A percentile compares a stretch with the other conserved stretches of the same genome.
Evolutionary conservation across 2,113 vertebrate species (phyloP).

Genomic region (rat (Rattus norvegicus)): DNA sequence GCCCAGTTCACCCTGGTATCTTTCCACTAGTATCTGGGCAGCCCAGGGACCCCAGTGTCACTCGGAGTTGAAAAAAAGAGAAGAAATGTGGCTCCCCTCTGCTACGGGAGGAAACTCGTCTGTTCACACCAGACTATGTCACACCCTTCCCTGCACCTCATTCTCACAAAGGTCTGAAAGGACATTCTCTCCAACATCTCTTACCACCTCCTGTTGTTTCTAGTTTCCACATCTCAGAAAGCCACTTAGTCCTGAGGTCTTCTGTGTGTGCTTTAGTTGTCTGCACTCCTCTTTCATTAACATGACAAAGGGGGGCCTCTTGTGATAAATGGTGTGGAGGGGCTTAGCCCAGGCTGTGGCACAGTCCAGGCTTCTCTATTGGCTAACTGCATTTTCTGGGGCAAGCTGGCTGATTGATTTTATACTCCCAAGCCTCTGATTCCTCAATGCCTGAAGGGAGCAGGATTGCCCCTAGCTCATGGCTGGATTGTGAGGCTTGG

Average conservation of each 20-base stretch:
- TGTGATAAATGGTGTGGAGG: not conserved
- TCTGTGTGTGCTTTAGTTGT: not conserved
- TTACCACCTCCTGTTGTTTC: not conserved
- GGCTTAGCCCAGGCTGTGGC: not conserved
- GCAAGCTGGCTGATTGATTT: not conserved
- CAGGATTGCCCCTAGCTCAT: not conserved
- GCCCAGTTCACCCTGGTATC: not conserved
- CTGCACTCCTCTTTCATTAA: not conserved
- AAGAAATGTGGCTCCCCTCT: not conserved
- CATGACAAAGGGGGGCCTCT: not conserved
- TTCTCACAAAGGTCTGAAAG: not conserved
- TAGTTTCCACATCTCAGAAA: not conserved
- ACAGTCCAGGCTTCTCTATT: not conserved
- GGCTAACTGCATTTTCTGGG: not conserved
- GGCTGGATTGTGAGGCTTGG: not conserved
- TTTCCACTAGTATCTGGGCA: not conserved
- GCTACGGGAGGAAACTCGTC: not conserved
- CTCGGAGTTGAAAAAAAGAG: not conserved
- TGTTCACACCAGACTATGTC: not conserved
- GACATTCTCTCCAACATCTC: not conserved
- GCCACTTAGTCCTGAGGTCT: not conserved
- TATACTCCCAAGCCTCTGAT: not conserved
- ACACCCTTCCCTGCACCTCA: not conserved
- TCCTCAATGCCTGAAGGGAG: too few relatives aligned
- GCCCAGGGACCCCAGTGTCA: not conserved